These are phyloP conservation scores for Sebastes hopkinsi DNA, from an alignment of 2,797 vertebrate genomes.

Conservation along the genomic window DNA sequence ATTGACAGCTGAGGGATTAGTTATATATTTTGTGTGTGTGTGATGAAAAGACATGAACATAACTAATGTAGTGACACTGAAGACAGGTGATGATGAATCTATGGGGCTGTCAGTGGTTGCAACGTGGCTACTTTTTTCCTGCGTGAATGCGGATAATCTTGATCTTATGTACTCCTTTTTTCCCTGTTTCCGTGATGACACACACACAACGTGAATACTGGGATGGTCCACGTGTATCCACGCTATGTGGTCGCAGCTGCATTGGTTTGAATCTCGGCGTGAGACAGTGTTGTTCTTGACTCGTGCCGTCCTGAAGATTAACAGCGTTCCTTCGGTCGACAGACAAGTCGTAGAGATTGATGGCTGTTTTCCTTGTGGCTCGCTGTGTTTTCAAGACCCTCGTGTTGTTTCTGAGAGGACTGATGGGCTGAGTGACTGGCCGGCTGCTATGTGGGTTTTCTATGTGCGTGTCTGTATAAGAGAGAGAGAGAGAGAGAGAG, in stretches of 20 bases:
- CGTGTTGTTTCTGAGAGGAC: slow-evolving; percentile 48
- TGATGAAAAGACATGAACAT: background rate
- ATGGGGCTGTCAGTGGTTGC: background rate
- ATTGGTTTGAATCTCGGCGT: slow-evolving; percentile 33
- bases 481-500: background rate
- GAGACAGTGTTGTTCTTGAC: slow-evolving; percentile 59
- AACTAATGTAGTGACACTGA: background rate
- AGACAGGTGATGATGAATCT: background rate
- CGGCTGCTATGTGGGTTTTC: slow-evolving; percentile 26
- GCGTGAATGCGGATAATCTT: background rate
- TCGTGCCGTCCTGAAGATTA: slow-evolving; percentile 46
- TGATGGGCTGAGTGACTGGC: slow-evolving; percentile 34
- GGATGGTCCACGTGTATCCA: slow-evolving; percentile 17
- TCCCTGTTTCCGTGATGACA: slow-evolving; percentile 7
- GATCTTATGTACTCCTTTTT: background rate
- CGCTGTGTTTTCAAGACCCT: slow-evolving; percentile 53
- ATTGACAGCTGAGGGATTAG: background rate
- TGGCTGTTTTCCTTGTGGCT: slow-evolving; percentile 67
- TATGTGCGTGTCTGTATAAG: background rate
- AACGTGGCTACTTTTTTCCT: background rate
- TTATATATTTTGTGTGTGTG: background rate
- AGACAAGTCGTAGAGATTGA: slow-evolving; percentile 62
- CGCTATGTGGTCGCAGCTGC: slow-evolving; percentile 57
- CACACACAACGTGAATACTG: background rate
- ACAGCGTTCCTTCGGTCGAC: slow-evolving; percentile 48